Evolutionary conservation across 2,888 invertebrate genomes (phyloP), one percentile per base, ranked within the genome.

Genomic region (Cataglyphis altisquamis): DNA sequence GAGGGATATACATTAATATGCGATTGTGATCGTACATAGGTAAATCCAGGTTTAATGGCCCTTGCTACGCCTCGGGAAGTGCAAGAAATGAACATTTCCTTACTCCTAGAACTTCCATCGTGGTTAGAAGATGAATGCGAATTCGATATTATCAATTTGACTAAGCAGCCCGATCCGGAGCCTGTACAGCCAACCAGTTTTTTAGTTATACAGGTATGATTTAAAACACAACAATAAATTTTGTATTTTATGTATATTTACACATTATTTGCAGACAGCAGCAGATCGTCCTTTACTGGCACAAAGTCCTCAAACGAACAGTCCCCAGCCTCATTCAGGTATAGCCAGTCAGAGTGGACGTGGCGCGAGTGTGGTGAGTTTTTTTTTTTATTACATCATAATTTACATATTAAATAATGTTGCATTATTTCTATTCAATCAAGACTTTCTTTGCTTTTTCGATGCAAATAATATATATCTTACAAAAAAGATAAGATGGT

Each of bases 111-210:
- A 92, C 97, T 98, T 78, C 98, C 98, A 9, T 97, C 97, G 87
- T 99, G 99, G 99, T 96, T 99, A 84, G 98, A 99, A 95, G 99
- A 99, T 95, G 98, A 99, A 95, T 99, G 98, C 94, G 99, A 99
- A 95, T 97, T 99, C 93, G 99, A 99, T 95, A 97, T 99, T 91
- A 96, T 99, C 90, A 98, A 97, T 93, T 95, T 98, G 72, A 96
- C 96, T 83, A 97, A 97, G 88, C 94, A 93, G 75, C 90, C 92
- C 21, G 98, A 98, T 93, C 97, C 97, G 67, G 98, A 98, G 89
- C 96, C 96, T 48, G 95, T 97, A 85, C 97, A 97, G 67, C 96
- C 97, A 86, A 97, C 98, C 77, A 98, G 98, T 92, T 99, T 99
- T 96, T 96, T 99, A 93, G 98, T 99, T 78, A 98, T 99, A 89